Percentiles rank a stretch among this genome's conserved stretches.
Conservation (phyloP, 2,888 invertebrate species). For the Selenia dentaria region DNA sequence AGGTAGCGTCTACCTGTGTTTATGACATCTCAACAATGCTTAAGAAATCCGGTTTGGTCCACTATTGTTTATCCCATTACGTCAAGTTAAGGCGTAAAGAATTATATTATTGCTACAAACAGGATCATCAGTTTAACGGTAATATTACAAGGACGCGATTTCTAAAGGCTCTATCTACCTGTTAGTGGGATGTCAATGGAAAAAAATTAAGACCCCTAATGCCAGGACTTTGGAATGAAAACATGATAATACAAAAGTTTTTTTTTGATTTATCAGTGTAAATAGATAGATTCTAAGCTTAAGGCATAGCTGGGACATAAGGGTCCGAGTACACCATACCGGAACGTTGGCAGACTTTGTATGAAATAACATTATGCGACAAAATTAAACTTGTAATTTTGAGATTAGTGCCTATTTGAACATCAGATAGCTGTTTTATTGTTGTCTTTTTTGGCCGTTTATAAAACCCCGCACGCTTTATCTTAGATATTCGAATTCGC, state of each 20-base stretch:
- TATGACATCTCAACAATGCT: slow-evolving; percentile 61
- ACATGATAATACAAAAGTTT: slow-evolving; percentile 25
- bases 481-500: too few relatives aligned
- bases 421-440: too few relatives aligned
- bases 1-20: slow-evolving; percentile 79
- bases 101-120: slow-evolving; percentile 48
- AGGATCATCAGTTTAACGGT: slow-evolving; percentile 76
- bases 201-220: slow-evolving; percentile 25
- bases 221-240: slow-evolving; percentile 31
- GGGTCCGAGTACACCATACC: too few relatives aligned
- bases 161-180: slow-evolving; percentile 60
- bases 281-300: not conserved
- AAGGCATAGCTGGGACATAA: too few relatives aligned
- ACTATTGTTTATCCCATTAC: slow-evolving; percentile 76
- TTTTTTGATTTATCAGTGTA: slow-evolving; percentile 20
- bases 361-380: too few relatives aligned
- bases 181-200: slow-evolving; percentile 32
- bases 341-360: too few relatives aligned
- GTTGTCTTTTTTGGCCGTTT: too few relatives aligned
- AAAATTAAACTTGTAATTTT: too few relatives aligned
- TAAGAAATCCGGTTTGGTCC: slow-evolving; percentile 46
- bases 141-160: slow-evolving; percentile 46
- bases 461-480: too few relatives aligned
- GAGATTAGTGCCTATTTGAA: too few relatives aligned
- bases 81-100: slow-evolving; percentile 57